A percentile compares a stretch with the other conserved stretches of the same genome.
These are phyloP conservation scores for Ploceus nigricollis DNA, from an alignment of 2,113 vertebrate genomes.

Conservation along the genomic window DNA sequence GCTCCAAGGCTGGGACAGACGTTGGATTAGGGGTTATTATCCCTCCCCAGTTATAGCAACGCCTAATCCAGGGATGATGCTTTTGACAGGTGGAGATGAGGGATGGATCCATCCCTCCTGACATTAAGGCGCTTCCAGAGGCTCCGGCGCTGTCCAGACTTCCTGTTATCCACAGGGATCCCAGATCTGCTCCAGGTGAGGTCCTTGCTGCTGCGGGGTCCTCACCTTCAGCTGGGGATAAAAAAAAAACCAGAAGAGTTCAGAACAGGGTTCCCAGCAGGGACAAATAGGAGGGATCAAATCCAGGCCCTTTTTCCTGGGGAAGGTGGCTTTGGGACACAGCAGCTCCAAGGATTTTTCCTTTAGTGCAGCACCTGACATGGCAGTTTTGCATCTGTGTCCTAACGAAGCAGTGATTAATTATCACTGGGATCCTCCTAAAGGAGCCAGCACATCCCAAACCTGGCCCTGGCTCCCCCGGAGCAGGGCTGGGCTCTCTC, in stretches of 20 bases:
- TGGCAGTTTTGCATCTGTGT: constrained; percentile 49
- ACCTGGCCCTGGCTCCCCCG: neutral
- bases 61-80: constrained; percentile 44
- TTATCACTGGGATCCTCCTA: neutral
- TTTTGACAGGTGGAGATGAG: constrained; percentile 52
- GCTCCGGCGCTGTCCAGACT: accelerated
- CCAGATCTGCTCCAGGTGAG: neutral
- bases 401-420: constrained; percentile 55
- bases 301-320: neutral
- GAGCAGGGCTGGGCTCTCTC: neutral
- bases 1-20: constrained; percentile 1
- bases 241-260: accelerated
- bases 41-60: constrained; percentile 37
- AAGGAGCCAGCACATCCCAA: neutral
- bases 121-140: neutral
- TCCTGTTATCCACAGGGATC: accelerated
- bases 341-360: neutral
- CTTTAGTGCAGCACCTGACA: constrained; percentile 10
- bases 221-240: neutral
- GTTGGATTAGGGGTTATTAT: constrained; percentile 13
- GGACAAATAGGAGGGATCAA: neutral
- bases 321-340: neutral
- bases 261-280: neutral
- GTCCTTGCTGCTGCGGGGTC: neutral
- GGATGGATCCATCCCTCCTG: neutral